A percentile compares a stretch with the other conserved stretches of the same genome.
phyloP scores from a whole-genome alignment of 1,140 invertebrate genomes.

The Nixonia krombeini region DNA sequence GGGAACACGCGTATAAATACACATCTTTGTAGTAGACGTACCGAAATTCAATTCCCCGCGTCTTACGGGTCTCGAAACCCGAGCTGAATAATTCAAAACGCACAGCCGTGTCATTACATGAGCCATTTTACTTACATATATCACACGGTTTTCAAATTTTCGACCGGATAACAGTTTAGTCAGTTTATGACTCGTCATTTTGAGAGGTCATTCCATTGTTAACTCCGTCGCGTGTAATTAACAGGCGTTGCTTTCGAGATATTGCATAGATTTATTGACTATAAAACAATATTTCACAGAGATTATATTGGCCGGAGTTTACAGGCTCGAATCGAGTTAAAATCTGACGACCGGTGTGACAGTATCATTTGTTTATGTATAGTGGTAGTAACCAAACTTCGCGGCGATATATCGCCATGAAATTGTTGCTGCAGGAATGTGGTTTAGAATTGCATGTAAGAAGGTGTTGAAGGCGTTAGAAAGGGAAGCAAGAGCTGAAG shows the following conservation, averaged over 20 bases:
- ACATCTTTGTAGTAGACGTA: too few relatives aligned
- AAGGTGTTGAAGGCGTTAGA: too few relatives aligned
- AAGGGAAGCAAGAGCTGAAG: slow-evolving; percentile 2
- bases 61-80: slow-evolving; percentile 3
- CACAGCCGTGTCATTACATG: slow-evolving; percentile 28
- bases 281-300: too few relatives aligned
- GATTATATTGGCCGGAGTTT: too few relatives aligned
- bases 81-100: slow-evolving; percentile 22
- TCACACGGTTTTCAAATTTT: neutral
- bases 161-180: neutral
- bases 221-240: neutral
- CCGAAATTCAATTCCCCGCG: slow-evolving; percentile 27
- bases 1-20: slow-evolving; percentile 1
- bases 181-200: neutral
- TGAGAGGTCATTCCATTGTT: neutral
- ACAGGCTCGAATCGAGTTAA: too few relatives aligned
- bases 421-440: too few relatives aligned
- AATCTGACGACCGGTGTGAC: too few relatives aligned
- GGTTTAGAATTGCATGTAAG: too few relatives aligned
- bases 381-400: too few relatives aligned
- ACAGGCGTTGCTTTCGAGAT: neutral
- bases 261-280: neutral
- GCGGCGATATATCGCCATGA: too few relatives aligned
- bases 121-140: slow-evolving; percentile 24
- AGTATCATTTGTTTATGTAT: too few relatives aligned